These are phyloP conservation scores for Drosophila repletoides DNA, from an alignment of 1,140 invertebrate genomes.

Conservation along the genomic window DNA sequence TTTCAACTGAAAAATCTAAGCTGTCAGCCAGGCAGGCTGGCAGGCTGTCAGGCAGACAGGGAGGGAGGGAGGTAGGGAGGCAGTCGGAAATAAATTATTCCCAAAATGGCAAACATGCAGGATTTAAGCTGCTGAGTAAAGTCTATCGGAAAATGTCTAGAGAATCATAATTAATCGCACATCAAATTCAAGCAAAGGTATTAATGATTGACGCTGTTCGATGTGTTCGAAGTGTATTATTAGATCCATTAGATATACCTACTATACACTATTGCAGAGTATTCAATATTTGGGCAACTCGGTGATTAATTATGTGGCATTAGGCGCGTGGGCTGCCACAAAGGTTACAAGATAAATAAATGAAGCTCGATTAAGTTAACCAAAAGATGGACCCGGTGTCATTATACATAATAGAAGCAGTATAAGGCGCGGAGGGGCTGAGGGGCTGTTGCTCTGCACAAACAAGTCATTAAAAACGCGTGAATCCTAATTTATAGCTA, in stretches of 20 bases:
- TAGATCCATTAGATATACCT: not conserved
- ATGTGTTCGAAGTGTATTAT: too few relatives aligned
- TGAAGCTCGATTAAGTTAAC: constrained; percentile 54
- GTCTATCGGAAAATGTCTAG: not conserved
- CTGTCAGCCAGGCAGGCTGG: too few relatives aligned
- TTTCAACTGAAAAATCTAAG: constrained; percentile 26
- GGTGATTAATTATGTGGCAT: constrained; percentile 52
- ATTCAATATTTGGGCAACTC: constrained; percentile 46
- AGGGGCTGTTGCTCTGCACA: constrained; percentile 21
- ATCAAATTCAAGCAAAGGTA: not conserved
- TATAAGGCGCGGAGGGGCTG: too few relatives aligned
- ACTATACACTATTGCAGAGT: too few relatives aligned
- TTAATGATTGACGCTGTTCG: constrained; percentile 11
- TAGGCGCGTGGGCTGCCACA: constrained; percentile 6
- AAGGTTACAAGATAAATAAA: constrained; percentile 45
- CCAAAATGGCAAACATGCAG: constrained; percentile 34
- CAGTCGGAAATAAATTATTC: constrained; percentile 33
- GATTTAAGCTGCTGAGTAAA: constrained; percentile 13
- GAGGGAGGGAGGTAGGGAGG: too few relatives aligned
- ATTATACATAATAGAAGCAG: too few relatives aligned
- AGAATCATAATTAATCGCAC: constrained; percentile 8
- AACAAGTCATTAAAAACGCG: constrained; percentile 62
- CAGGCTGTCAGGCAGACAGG: too few relatives aligned
- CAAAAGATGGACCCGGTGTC: constrained; percentile 47
- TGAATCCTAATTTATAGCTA: constrained; percentile 65